Conservation (phyloP, 1,140 invertebrate genomes). For the Holotrichia oblita region DNA sequence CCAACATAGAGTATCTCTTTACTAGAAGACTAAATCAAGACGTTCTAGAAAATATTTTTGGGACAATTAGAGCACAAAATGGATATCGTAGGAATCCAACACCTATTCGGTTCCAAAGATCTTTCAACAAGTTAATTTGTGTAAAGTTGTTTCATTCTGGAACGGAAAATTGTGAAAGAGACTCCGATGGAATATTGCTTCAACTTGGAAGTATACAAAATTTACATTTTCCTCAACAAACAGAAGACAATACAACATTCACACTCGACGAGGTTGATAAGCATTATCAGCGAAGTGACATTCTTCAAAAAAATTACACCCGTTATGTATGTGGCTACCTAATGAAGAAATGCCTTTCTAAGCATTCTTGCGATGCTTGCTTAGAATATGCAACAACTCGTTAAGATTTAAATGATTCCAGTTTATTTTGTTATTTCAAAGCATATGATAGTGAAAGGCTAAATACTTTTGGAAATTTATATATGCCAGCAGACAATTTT, state of each 20-base stretch:
- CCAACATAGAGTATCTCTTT: conserved; percentile 21
- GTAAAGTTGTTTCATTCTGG: conserved; percentile 37
- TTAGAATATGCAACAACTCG: neutral
- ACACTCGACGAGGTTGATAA: neutral
- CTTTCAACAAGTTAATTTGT: conserved; percentile 45
- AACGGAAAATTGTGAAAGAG: conserved; percentile 40
- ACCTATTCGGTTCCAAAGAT: conserved; percentile 42
- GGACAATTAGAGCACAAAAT: conserved; percentile 32
- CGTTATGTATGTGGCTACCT: neutral
- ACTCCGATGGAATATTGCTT: conserved; percentile 12
- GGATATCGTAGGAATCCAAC: conserved; percentile 46
- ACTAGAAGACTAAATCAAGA: conserved; percentile 48
- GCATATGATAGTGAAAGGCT: neutral
- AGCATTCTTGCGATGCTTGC: neutral
- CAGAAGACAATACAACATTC: neutral
- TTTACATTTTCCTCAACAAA: conserved; percentile 6
- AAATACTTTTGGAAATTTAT: neutral
- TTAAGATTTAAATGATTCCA: neutral
- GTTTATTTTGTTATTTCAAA: neutral
- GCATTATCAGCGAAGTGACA: neutral
- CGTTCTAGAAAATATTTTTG: conserved; percentile 48
- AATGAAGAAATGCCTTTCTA: neutral
- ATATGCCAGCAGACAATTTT: neutral
- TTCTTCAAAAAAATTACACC: neutral
- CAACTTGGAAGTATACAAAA: neutral